phyloP scores from a whole-genome alignment of 2,888 invertebrate species.

The Nysson spinosus region DNA sequence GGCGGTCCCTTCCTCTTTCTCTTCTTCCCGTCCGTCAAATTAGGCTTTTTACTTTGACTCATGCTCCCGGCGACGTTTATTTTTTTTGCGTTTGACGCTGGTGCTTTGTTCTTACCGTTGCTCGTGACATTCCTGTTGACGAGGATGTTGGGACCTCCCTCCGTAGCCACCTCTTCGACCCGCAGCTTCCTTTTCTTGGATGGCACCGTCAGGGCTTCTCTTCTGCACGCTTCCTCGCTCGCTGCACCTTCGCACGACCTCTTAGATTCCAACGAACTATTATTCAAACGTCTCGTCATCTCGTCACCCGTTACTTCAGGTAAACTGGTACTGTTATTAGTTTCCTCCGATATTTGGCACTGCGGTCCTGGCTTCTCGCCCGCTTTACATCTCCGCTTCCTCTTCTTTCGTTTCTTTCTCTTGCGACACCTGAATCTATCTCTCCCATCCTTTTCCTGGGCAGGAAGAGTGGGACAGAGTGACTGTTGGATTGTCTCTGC shows the following conservation, averaged over 20 bases:
- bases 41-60: conserved; percentile 62
- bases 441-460: conserved; percentile 68
- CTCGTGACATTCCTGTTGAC: conserved; percentile 37
- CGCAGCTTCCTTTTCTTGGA: conserved; percentile 76
- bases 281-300: too few species aligned
- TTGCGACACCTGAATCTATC: conserved; percentile 78
- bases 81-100: conserved; percentile 57
- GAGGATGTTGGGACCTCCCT: conserved; percentile 5
- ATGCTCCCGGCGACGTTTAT: conserved; percentile 54
- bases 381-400: conserved; percentile 69
- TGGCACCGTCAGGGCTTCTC: conserved; percentile 65
- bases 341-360: conserved; percentile 53
- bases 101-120: conserved; percentile 58
- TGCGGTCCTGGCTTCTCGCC: conserved; percentile 66
- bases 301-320: conserved; percentile 23
- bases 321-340: neutral
- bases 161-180: conserved; percentile 71
- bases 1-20: conserved; percentile 57
- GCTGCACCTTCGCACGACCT: conserved; percentile 70
- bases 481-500: conserved; percentile 67
- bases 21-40: conserved; percentile 63
- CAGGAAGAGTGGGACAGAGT: conserved; percentile 67
- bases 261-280: conserved; percentile 58
- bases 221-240: conserved; percentile 68
- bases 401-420: conserved; percentile 79